Conservation (phyloP, 92 coral and sea anemone genomes). For the Heteractis magnifica region DNA sequence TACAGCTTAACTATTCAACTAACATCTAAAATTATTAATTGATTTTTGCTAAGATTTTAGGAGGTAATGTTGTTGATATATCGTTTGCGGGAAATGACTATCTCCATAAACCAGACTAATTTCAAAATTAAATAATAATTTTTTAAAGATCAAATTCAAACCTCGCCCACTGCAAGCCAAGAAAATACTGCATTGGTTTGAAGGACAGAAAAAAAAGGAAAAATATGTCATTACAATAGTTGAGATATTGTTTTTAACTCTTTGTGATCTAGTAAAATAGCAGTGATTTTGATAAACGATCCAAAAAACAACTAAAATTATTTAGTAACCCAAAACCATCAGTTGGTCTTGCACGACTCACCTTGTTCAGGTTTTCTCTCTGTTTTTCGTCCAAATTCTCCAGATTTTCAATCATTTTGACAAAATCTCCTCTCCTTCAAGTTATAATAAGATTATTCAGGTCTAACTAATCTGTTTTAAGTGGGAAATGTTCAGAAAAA, state of each 20-base stretch:
- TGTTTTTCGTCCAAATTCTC: constrained; percentile 34
- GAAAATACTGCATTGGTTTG: neutral
- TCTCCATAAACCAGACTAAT: neutral
- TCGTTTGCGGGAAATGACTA: neutral
- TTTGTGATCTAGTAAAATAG: neutral
- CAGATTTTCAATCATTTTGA: constrained; percentile 24
- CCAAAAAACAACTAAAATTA: neutral
- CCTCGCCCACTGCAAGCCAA: constrained; percentile 11
- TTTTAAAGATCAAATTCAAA: neutral
- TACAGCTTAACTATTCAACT: neutral
- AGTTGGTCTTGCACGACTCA: constrained; percentile 6
- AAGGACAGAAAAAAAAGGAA: neutral
- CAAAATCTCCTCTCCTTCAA: neutral
- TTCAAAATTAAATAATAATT: neutral
- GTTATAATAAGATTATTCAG: neutral
- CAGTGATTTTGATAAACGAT: neutral
- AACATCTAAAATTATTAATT: neutral
- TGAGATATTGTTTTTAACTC: neutral
- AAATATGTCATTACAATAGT: neutral
- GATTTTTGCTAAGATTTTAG: neutral
- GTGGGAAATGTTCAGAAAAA: neutral
- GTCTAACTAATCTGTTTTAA: neutral
- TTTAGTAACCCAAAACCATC: neutral
- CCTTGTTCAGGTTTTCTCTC: constrained; percentile 20
- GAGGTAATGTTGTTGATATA: neutral